These are phyloP conservation scores for Metopolophium dirhodum DNA, from an alignment of 1,140 invertebrate species.

Conservation along the genomic window DNA sequence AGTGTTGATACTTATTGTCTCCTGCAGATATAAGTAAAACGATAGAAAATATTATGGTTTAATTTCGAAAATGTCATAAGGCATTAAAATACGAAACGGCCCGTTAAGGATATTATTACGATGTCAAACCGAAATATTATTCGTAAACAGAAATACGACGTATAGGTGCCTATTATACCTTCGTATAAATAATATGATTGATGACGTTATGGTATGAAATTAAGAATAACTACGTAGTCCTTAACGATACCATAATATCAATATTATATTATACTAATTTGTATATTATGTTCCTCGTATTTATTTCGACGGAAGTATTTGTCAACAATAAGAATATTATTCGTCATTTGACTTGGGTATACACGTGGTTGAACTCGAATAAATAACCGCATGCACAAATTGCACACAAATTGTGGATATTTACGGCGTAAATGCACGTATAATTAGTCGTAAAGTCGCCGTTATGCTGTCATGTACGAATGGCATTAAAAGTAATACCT, in stretches of 20 bases:
- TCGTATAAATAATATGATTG: background rate
- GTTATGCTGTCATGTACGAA: background rate
- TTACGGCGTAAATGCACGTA: background rate
- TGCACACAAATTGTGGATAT: background rate
- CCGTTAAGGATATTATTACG: background rate
- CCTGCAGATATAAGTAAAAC: background rate
- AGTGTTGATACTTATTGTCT: background rate
- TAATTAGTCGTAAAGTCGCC: slow-evolving; percentile 1
- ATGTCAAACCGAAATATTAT: background rate
- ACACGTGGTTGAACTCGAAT: background rate
- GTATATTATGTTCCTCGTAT: background rate
- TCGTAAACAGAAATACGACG: background rate
- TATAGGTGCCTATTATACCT: background rate
- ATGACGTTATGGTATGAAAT: background rate
- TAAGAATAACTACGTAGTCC: background rate
- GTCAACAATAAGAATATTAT: background rate
- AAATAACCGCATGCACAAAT: background rate
- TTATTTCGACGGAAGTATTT: background rate
- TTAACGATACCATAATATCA: background rate
- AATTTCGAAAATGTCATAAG: background rate
- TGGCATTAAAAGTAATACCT: background rate
- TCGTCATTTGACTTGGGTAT: background rate
- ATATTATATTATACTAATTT: background rate
- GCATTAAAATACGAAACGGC: background rate
- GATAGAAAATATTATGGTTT: background rate